Conservation (phyloP, 92 coral and sea anemone genomes). For the Micromussa lordhowensis region DNA sequence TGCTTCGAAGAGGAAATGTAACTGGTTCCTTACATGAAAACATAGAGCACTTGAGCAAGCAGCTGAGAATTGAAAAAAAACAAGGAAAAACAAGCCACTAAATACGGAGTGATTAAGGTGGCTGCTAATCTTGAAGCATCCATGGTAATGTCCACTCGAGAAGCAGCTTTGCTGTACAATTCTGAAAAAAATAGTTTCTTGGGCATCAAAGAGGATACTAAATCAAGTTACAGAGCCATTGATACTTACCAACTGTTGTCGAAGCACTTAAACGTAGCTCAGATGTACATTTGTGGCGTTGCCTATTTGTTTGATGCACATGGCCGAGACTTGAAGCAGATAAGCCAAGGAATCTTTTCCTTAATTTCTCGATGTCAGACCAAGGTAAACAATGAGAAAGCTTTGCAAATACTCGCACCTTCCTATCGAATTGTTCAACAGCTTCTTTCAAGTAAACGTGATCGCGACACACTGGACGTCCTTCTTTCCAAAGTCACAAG, state of each 20-base stretch:
- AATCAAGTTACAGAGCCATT: slow-evolving; percentile 12
- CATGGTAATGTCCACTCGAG: slow-evolving; percentile 34
- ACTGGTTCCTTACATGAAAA: slow-evolving; percentile 25
- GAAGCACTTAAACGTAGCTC: slow-evolving; percentile 11
- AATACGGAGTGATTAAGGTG: slow-evolving; percentile 11
- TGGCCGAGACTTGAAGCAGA: slow-evolving; percentile 26
- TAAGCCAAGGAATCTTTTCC: slow-evolving; percentile 3
- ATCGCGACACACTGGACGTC: slow-evolving; percentile 41
- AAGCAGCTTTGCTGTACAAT: slow-evolving; percentile 23
- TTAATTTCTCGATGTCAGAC: slow-evolving; percentile 17
- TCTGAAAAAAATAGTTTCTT: slow-evolving; percentile 16
- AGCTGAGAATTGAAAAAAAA: slow-evolving; percentile 1
- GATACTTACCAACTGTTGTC: slow-evolving; percentile 6
- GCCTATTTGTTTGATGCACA: slow-evolving; percentile 41
- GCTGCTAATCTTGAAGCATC: slow-evolving; percentile 14
- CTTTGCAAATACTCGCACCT: slow-evolving; percentile 9
- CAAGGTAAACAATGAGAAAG: slow-evolving; percentile 1
- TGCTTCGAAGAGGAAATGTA: slow-evolving; percentile 20
- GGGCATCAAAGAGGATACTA: neutral
- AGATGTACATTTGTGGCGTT: slow-evolving; percentile 25
- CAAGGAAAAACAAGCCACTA: slow-evolving; percentile 2
- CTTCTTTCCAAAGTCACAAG: slow-evolving; percentile 33
- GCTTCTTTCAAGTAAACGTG: slow-evolving; percentile 33
- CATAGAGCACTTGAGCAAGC: neutral
- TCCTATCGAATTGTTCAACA: slow-evolving; percentile 22